Evolutionary conservation across 2,797 vertebrate species (phyloP).

Genomic region (Enteromius radiatus): DNA sequence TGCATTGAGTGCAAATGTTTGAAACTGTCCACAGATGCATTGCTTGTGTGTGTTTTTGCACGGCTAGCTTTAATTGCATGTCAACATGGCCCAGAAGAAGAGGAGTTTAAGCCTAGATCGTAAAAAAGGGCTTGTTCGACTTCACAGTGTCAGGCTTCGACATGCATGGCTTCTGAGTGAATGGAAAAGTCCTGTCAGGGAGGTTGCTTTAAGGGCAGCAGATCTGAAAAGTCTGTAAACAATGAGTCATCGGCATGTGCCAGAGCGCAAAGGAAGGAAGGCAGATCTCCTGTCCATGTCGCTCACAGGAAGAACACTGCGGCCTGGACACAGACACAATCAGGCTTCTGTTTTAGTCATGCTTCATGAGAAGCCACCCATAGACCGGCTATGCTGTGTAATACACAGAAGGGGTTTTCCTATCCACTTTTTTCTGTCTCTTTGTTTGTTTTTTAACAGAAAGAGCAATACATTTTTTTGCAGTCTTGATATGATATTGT

Average conservation of each 20-base stretch:
- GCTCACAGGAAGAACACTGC: conserved; percentile 74
- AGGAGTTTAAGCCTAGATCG: conserved; percentile 20
- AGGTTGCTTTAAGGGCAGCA: conserved; percentile 68
- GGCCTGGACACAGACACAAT: conserved; percentile 80
- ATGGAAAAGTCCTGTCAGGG: conserved; percentile 75
- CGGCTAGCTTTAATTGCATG: conserved; percentile 34
- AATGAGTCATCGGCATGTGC: conserved; percentile 75
- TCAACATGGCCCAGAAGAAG: neutral
- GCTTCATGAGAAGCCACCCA: neutral
- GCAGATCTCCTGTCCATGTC: conserved; percentile 67
- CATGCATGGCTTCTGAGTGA: conserved; percentile 69
- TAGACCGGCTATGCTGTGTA: neutral
- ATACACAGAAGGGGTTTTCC: neutral
- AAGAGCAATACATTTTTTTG: neutral
- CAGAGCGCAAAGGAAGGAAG: conserved; percentile 67
- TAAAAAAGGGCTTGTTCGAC: conserved; percentile 23
- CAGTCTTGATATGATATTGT: neutral
- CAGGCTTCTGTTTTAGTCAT: conserved; percentile 82
- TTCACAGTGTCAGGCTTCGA: conserved; percentile 63
- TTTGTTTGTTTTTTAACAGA: neutral
- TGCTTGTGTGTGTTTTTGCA: conserved; percentile 19
- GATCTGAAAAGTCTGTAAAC: conserved; percentile 76
- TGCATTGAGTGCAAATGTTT: conserved; percentile 43
- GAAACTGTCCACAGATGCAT: conserved; percentile 35
- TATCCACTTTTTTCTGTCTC: neutral